Evolutionary conservation across 2,797 vertebrate genomes (phyloP), one percentile per base, ranked within the genome.

Genomic region (Mallotus villosus): DNA sequence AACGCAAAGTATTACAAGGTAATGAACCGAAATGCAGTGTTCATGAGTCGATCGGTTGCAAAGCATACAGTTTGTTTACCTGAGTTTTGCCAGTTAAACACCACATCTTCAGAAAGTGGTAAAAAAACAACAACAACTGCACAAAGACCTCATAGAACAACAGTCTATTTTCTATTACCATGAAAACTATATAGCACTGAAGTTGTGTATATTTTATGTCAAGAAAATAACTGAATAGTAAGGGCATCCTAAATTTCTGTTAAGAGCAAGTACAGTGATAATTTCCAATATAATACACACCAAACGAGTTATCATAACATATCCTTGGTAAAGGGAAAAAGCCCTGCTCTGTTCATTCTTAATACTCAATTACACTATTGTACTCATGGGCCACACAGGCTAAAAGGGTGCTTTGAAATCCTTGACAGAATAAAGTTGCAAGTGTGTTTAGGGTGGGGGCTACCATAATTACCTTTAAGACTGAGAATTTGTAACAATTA

Each of bases 31-130:
- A 78, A 76, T 34, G 70, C 72, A 74, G 63, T 21, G 58, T 63
- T 74, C 74, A 68, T 67, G 75, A 72, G 72, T 74, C 65, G 55
- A 58, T 71, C 62, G 74, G 80, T 64, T 78, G 70, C 37, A 29
- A 76, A 82, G 71, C 37, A n/a, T 80, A 74, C 82, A 78, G 77
- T 82, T 86, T 83, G 80, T 86, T 73, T 89, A 89, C 90, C 89
- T 89, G 90, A 90, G 90, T 86, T 65, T 65, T 87, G 82, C 85
- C 78, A 41, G 68, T 89, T 88, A 70, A 81, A 86, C 86, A 78
- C 59, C 69, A 78, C 84, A 79, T 86, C 79, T 86, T 81, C 84
- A 87, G 86, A 84, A 74, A 73, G 79, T 78, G 79, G 84, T 78
- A 71, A 81, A 76, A 81, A 27, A 3, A 27, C 2, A 27, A 27